Base-by-base conservation (phyloP, 2,113 vertebrate species). In the Laterallus jamaicensis region DNA sequence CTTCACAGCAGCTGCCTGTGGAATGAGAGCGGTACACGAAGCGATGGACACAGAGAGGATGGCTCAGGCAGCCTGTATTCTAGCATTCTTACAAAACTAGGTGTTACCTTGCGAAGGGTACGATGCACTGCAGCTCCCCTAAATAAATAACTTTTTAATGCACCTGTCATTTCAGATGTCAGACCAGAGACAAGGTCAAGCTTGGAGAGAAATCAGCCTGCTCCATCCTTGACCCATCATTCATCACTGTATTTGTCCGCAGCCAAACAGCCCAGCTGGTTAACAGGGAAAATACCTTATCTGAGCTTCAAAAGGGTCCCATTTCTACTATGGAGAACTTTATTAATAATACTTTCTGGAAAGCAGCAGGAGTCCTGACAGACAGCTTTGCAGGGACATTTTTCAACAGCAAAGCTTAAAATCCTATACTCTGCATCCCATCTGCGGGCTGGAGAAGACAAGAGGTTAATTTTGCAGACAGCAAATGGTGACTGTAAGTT, bases 151-250 rank as follows among this genome's bases (percentile, higher is more conserved):
- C 91, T 86, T 52, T 82, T 91, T 96, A 96, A 97, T 96, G 95
- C 88, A 92, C 86, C 96, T 95, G 96, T 96, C 97, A 97, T 97
- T 95, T 96, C 88, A 91, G 89, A 81, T 96, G 92, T 96, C 95
- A 90, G 78, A 88, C 31, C 76, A 68, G 52, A 96, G 92, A 95
- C 95, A 97, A 97, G 97, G 96, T 96, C 96, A 96, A 91, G 96
- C 94, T 91, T 89, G 79, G 76, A 97, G 88, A 94, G 79, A 97
- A 97, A 97, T 96, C 97, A 94, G 87, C 93, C 91, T 96, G 96
- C 94, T 97, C 95, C 86, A 94, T 97, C 91, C 90, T 88, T 96
- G 96, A 97, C 96, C 96, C 9, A 4, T 94, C 95, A 97, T 97
- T 97, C 93, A 95, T 96, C 97, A 97, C 73, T 91, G 86, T 69